phyloP scores from a whole-genome alignment of 2,888 invertebrate species.

The Neoaliturus tenellus region DNA sequence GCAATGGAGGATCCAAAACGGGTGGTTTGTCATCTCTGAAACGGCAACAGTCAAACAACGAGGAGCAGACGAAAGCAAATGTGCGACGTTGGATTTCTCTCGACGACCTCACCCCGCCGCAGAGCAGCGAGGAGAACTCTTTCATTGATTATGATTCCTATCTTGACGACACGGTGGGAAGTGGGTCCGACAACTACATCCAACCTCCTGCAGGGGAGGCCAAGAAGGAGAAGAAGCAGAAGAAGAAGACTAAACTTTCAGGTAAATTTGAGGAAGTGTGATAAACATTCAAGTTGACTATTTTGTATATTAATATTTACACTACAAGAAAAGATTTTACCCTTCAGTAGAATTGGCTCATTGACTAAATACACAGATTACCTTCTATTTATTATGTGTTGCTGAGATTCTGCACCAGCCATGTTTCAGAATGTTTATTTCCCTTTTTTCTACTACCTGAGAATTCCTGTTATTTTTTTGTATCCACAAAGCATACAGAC shows the following conservation, averaged over 20 bases:
- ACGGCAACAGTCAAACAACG: slow-evolving; percentile 75
- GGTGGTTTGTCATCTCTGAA: slow-evolving; percentile 70
- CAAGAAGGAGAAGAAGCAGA: slow-evolving; percentile 71
- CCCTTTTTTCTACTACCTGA: too few species aligned
- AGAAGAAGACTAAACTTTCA: slow-evolving; percentile 70
- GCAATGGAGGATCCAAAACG: slow-evolving; percentile 40
- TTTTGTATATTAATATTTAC: too few species aligned
- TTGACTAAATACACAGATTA: too few species aligned
- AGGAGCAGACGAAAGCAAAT: slow-evolving; percentile 70
- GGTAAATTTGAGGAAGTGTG: background rate
- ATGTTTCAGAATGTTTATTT: too few species aligned
- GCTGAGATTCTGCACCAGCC: too few species aligned
- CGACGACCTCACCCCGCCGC: slow-evolving; percentile 68
- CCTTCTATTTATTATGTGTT: too few species aligned
- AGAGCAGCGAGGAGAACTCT: slow-evolving; percentile 65
- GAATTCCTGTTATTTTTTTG: too few species aligned
- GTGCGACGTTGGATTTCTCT: slow-evolving; percentile 73
- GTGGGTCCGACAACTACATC: slow-evolving; percentile 49
- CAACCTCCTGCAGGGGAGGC: slow-evolving; percentile 65
- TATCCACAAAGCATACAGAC: too few species aligned
- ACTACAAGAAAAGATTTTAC: too few species aligned
- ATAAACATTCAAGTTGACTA: too few species aligned
- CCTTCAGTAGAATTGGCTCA: too few species aligned
- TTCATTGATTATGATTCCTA: slow-evolving; percentile 38
- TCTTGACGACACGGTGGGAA: slow-evolving; percentile 35